phyloP scores from a whole-genome alignment of 2,888 invertebrate genomes.

The Torymus auratus region DNA sequence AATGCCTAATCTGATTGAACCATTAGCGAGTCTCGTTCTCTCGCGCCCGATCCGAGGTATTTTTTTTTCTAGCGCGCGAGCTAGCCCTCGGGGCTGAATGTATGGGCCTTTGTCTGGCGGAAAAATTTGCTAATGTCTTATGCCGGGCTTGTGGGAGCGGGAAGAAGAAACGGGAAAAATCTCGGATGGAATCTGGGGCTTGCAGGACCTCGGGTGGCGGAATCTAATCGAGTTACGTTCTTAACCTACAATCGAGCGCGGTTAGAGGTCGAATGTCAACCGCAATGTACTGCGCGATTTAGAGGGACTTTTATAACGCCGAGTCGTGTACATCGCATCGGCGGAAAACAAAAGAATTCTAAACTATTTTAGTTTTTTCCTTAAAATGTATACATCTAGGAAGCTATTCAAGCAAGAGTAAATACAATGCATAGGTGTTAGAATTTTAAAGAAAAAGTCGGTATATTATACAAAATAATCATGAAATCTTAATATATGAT shows the following conservation, averaged over 20 bases:
- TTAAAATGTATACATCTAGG: too few relatives aligned
- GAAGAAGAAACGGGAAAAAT: neutral
- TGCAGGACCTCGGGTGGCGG: neutral
- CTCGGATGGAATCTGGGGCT: slow-evolving; percentile 8
- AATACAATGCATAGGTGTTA: too few relatives aligned
- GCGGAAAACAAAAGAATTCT: too few relatives aligned
- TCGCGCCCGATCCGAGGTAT: neutral
- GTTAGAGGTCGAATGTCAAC: neutral
- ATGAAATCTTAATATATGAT: too few relatives aligned
- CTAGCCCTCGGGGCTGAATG: neutral
- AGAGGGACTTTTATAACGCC: too few relatives aligned
- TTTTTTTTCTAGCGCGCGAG: too few relatives aligned
- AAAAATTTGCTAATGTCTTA: slow-evolving; percentile 6
- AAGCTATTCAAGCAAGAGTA: too few relatives aligned
- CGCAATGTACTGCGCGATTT: neutral
- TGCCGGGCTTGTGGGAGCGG: too few relatives aligned
- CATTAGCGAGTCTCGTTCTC: slow-evolving; percentile 33
- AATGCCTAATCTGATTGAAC: slow-evolving; percentile 44
- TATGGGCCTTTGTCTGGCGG: slow-evolving; percentile 27
- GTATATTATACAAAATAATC: too few relatives aligned
- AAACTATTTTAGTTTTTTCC: too few relatives aligned
- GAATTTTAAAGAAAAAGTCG: too few relatives aligned
- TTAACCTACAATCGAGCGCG: neutral
- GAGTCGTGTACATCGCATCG: too few relatives aligned
- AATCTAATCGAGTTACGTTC: slow-evolving; percentile 27